Conservation (phyloP, 2,888 invertebrate species). For the Spodoptera picta region DNA sequence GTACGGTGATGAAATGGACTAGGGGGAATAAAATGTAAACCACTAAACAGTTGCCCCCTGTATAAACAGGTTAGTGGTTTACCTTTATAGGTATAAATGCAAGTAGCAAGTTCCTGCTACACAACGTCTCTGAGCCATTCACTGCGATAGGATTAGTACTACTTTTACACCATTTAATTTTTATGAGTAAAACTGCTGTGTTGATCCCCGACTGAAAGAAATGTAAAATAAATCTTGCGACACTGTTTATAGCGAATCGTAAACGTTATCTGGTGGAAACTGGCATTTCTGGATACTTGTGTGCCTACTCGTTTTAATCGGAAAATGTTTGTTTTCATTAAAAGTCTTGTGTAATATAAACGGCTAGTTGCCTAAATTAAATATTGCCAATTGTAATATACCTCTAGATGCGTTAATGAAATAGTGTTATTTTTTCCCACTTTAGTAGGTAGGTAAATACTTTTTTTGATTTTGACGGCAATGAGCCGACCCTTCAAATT, state of each 20-base stretch:
- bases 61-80: not conserved
- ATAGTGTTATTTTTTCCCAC: too few relatives aligned
- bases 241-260: slow-evolving; percentile 29
- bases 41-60: not conserved
- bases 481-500: too few relatives aligned
- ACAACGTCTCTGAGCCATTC: slow-evolving; percentile 37
- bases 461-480: too few relatives aligned
- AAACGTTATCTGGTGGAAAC: slow-evolving; percentile 46
- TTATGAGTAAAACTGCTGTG: slow-evolving; percentile 31
- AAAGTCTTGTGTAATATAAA: too few relatives aligned
- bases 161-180: slow-evolving; percentile 51
- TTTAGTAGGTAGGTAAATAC: too few relatives aligned
- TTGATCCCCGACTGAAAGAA: slow-evolving; percentile 19
- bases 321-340: too few relatives aligned
- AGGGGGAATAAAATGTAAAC: slow-evolving; percentile 2
- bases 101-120: slow-evolving; percentile 23
- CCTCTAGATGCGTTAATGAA: too few relatives aligned
- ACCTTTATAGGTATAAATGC: slow-evolving; percentile 30
- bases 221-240: slow-evolving; percentile 14
- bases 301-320: not conserved
- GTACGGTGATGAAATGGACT: too few relatives aligned
- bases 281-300: slow-evolving; percentile 6
- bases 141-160: slow-evolving; percentile 42
- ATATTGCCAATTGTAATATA: too few relatives aligned
- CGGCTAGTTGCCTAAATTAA: too few relatives aligned